A percentile compares a stretch with the other conserved stretches of the same genome.
Evolutionary conservation across 2,113 vertebrate species (phyloP).

Genomic region (Beaufortia kweichowensis): DNA sequence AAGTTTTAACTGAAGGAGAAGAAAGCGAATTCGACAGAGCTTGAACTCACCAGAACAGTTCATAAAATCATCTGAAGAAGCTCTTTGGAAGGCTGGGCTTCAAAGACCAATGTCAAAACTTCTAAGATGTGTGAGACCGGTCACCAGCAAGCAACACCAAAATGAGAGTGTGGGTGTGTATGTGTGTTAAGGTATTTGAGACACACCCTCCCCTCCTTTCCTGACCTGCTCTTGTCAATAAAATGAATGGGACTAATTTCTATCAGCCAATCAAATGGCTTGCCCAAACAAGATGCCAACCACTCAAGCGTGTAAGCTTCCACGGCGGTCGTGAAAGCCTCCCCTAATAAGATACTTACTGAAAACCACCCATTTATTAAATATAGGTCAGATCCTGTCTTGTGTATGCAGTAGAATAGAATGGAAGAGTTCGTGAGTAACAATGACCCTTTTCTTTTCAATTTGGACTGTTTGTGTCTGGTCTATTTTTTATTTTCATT

Average conservation of each 20-base stretch:
- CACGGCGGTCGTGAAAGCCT: constrained; percentile 49
- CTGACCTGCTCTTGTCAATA: constrained; percentile 45
- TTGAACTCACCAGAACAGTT: constrained; percentile 46
- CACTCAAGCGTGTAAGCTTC: constrained; percentile 48
- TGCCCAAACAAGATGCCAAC: constrained; percentile 43
- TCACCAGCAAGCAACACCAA: constrained; percentile 19
- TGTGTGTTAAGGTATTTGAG: constrained; percentile 45
- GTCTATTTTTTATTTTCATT: constrained; percentile 26
- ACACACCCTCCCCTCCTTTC: constrained; percentile 29
- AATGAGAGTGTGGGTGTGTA: constrained; percentile 20
- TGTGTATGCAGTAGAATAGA: constrained; percentile 40
- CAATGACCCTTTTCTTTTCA: constrained; percentile 52
- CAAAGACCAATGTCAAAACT: constrained; percentile 38
- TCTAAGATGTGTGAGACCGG: constrained; percentile 39
- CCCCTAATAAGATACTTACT: constrained; percentile 52
- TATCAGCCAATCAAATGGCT: constrained; percentile 51
- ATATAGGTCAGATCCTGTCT: constrained; percentile 59
- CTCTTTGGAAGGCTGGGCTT: constrained; percentile 24
- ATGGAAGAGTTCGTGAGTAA: constrained; percentile 42
- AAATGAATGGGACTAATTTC: constrained; percentile 44
- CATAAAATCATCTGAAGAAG: constrained; percentile 14
- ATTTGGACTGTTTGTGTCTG: constrained; percentile 36
- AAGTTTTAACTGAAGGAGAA: background rate
- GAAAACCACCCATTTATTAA: constrained; percentile 55
- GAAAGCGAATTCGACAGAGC: background rate